Evolutionary conservation across 2,113 vertebrate genomes (phyloP).

Genomic region (Amphilophus citrinellus): DNA sequence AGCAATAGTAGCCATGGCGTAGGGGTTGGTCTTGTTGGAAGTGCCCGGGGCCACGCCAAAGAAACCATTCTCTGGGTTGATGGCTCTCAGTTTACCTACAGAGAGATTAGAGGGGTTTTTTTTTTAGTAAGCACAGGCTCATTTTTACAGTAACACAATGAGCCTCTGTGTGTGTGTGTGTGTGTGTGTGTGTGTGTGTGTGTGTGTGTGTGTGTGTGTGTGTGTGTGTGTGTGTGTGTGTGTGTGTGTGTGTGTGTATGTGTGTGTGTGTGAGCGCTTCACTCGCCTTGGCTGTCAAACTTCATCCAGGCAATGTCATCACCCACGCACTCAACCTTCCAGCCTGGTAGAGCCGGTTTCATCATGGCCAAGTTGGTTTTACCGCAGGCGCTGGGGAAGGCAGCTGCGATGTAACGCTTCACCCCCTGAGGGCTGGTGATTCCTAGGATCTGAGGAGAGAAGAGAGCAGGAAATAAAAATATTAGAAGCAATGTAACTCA

Average conservation of each 20-base stretch:
- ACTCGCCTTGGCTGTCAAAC: constrained; percentile 92
- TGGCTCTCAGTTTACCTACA: constrained; percentile 94
- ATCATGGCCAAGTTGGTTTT: constrained; percentile 99
- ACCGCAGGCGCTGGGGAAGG: constrained; percentile 97
- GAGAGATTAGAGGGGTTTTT: background rate
- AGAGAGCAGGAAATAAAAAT: too few relatives aligned
- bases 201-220: too few relatives aligned
- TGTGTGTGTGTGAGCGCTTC: accelerated
- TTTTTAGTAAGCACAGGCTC: background rate
- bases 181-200: too few relatives aligned
- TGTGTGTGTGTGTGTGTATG: too few relatives aligned
- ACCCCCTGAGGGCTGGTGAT: constrained; percentile 93
- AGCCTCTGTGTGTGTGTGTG: accelerated
- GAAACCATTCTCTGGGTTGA: constrained; percentile 98
- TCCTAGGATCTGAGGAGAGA: constrained; percentile 88
- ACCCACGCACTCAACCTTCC: constrained; percentile 96
- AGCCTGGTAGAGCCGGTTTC: constrained; percentile 91
- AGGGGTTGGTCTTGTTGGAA: constrained; percentile 95
- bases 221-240: too few relatives aligned
- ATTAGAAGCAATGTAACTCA: background rate
- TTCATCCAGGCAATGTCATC: constrained; percentile 99
- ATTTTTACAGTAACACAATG: background rate
- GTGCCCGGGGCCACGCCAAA: constrained; percentile 97
- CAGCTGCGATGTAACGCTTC: constrained; percentile 95
- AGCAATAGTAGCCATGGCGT: constrained; percentile 92